Evolutionary conservation across 2,888 invertebrate species (phyloP), one percentile per base, ranked within the genome.

Genomic region (Mallateleia sp.): DNA sequence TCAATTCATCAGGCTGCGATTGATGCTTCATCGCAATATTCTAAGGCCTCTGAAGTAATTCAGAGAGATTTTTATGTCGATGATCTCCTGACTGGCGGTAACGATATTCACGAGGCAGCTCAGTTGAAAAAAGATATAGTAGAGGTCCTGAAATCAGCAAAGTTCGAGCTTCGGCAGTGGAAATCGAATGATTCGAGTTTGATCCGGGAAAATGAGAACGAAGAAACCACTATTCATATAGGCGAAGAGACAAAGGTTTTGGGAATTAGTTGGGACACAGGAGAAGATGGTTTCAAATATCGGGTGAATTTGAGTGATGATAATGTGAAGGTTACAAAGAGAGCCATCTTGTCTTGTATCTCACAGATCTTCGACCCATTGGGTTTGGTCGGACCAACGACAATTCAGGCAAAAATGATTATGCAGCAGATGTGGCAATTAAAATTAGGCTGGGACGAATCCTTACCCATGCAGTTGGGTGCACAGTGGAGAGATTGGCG

Each of bases 1-100:
- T 82, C 83, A 15, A 45, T 92, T 8, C 77, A 89, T 15, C 90
- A 91, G 54, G 64, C 90, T 32, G 90, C 89, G 1, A 4, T 66
- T 1, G 88, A 90, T 25, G 78, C 71, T 14, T 8, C 6, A 56
- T 24, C 22, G 66, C 2, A 52, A 34, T 8, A 89, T 74, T 54
- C 89, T 91, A 5, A 4, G 8, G 84, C 80, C 0, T 14, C 78
- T 2, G n/a, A 50, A 2, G 62, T 62, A 9, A 38, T 75, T 8
- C 45, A 28, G 8, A 0, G 38, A 0, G 67, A 80, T 24, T 45
- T 77, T 20, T 87, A 84, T 20, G 77, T 87, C 2, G 66, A 77
- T 25, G 66, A 77, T 24, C n/a, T 71, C 0, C 38, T 56, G 25
- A 71, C 71, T n/a, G 74, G 74, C 2, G 60, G 50, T 18, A 15